Base-by-base conservation (phyloP, 1,140 invertebrate genomes). In the Drosophila trapezifrons region DNA sequence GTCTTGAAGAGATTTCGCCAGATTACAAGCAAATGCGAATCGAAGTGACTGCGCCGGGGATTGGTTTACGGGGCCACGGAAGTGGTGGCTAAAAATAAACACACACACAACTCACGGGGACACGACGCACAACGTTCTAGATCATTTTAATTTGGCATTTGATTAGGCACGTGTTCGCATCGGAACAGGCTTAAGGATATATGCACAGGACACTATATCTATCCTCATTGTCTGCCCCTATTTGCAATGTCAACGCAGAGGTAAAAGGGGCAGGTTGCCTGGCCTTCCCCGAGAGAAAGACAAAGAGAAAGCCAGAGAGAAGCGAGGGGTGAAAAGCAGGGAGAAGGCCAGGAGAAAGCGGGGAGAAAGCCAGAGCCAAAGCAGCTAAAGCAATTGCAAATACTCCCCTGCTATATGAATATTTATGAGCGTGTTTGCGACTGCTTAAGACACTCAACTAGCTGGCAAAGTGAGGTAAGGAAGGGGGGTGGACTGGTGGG, bases 91-190 rank as follows among this genome's bases (percentile, higher is more conserved):
- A 75, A 82, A 87, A 86, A 79, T 76, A 86, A 78, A 64, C 69
- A 57, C 18, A 47, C 47, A 27, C 29, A 32, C 27, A 35, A 17
- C 29, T 15, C 49, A 35, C 47, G 47, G 47, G 25, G 27, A 51
- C 29, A 52, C 9, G 12, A 35, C 32, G 13, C 46, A 52, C 51
- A n/a, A 3, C 18, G 66, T 54, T 69, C 52, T 52, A 87, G 82
- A 86, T 86, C 74, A 79, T 79, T 86, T 87, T 87, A 78, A 79
- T 86, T 78, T 81, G 70, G 83, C 83, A 76, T 83, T 87, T 87
- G 82, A 86, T 87, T 83, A 87, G 79, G 78, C 78, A 80, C 78
- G 78, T 77, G 78, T 81, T 40, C 62, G 42, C 63, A 55, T 58
- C 73, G 52, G 25, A 76, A 52, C 45, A 37, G 40, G 72, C 49